Base-by-base conservation (phyloP, 2,797 vertebrate species). In the Rhincodon typus region DNA sequence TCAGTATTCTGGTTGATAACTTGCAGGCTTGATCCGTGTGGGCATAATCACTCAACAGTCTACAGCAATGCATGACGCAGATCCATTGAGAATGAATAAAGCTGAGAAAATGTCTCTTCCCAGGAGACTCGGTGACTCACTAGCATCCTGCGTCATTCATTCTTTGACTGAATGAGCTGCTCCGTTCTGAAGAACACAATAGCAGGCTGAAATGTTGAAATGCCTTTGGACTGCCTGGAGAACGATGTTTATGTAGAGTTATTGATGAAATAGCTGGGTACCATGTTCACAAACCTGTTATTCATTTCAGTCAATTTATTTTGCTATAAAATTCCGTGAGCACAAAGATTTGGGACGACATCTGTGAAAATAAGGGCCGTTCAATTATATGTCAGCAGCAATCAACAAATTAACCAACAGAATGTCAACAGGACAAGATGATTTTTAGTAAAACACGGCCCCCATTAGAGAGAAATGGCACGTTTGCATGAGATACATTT, bases 81-180 rank as follows among this genome's bases (percentile, higher is more conserved):
- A 91, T 96, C 87, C 66, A 95, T 42, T 95, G 90, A 96, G 95
- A 96, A 96, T 96, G 96, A 96, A 84, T 53, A 86, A 95, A 96
- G 82, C 70, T 70, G 96, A 82, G 95, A 95, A 96, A 96, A 96
- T 96, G 96, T 96, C 96, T 96, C 67, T 67, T 96, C 96, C 96
- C 96, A 70, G 50, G 96, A 96, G 96, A 96, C 95, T 95, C 46
- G 96, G 69, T 97, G 97, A 97, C 96, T 97, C 97, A 97, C 96
- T 95, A 38, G 53, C 84, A 42, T 93, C 95, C 94, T 96, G 95
- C 96, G 96, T 96, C 96, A 96, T 96, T 96, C 91, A 66, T 66
- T 95, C 38, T 87, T 95, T 96, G 72, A 95, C 70, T 74, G 94
- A 77, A 95, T 74, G 94, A 77, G 70, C 70, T 30, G 94, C 46